Conservation (phyloP, 2,888 invertebrate genomes). For the Stratiomys singularior region DNA sequence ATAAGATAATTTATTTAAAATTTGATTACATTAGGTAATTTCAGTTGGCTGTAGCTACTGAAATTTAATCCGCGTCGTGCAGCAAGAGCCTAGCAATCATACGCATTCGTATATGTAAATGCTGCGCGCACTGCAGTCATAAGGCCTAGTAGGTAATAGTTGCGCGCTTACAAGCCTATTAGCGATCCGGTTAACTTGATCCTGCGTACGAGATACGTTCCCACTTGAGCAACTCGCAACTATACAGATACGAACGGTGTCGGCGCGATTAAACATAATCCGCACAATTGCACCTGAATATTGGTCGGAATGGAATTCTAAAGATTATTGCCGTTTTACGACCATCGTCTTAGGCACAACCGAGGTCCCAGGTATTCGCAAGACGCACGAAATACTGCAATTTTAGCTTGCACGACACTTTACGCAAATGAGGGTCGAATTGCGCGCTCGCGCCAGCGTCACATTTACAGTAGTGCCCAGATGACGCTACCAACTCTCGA, state of each 20-base stretch:
- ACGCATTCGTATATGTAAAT: neutral
- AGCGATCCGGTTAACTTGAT: neutral
- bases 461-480: constrained; percentile 38
- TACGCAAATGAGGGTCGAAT: constrained; percentile 39
- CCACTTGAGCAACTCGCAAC: neutral
- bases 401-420: constrained; percentile 11
- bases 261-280: neutral
- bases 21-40: constrained; percentile 6
- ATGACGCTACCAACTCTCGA: constrained; percentile 43
- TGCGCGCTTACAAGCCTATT: neutral
- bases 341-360: neutral
- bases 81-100: neutral
- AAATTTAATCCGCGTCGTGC: constrained; percentile 3
- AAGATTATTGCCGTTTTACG: constrained; percentile 17
- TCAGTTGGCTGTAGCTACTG: neutral
- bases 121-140: neutral
- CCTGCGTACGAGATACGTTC: neutral
- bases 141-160: neutral
- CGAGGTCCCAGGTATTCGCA: neutral
- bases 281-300: constrained; percentile 26
- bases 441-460: constrained; percentile 38
- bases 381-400: constrained; percentile 10
- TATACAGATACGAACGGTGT: neutral
- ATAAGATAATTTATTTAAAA: constrained; percentile 5
- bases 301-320: neutral